A percentile compares a stretch with the other conserved stretches of the same genome.
phyloP scores from a whole-genome alignment of 1,140 invertebrate species.

The Tetranychus cinnabarinus region DNA sequence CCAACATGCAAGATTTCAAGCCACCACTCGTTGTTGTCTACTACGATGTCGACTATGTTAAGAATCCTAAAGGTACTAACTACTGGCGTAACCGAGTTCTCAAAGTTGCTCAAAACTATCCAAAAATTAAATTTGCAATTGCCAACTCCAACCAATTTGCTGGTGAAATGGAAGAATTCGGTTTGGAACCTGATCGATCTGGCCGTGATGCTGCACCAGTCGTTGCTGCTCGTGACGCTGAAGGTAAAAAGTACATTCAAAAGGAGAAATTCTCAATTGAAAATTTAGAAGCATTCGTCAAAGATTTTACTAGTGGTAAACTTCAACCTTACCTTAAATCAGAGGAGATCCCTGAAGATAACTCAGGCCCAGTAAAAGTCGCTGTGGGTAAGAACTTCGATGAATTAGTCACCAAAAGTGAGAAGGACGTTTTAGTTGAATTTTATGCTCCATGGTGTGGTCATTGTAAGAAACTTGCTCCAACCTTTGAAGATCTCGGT shows the following conservation, averaged over 20 bases:
- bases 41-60: conserved; percentile 82
- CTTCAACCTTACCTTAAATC: conserved; percentile 86
- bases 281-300: conserved; percentile 61
- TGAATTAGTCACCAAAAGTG: conserved; percentile 69
- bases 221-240: conserved; percentile 49
- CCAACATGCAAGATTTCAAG: conserved; percentile 60
- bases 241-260: conserved; percentile 73
- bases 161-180: conserved; percentile 77
- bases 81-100: conserved; percentile 95
- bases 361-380: conserved; percentile 54
- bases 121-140: conserved; percentile 58
- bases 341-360: conserved; percentile 65
- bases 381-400: conserved; percentile 94
- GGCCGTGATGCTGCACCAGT: conserved; percentile 70
- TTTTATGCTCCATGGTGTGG: conserved; percentile 38
- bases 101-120: conserved; percentile 73
- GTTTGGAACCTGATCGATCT: conserved; percentile 39
- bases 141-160: conserved; percentile 78
- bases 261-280: conserved; percentile 74
- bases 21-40: conserved; percentile 70
- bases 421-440: conserved; percentile 81
- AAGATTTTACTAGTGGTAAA: conserved; percentile 52
- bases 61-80: conserved; percentile 91
- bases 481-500: conserved; percentile 66
- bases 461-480: conserved; percentile 87